Base-by-base conservation (phyloP, 1,140 invertebrate genomes). In the Drosophila baimaii region DNA sequence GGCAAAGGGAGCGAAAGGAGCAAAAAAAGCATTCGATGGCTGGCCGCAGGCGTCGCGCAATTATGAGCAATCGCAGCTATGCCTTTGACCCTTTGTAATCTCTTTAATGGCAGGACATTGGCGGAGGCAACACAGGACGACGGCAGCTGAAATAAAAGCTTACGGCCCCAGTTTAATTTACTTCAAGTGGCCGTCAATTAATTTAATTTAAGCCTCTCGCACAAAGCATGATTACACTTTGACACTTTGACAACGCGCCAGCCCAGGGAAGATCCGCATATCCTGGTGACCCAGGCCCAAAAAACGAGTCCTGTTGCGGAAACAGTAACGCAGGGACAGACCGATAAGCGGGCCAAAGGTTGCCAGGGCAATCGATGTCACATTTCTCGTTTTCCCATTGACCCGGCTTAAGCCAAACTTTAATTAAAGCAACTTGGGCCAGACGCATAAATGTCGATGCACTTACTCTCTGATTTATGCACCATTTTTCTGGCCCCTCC, bases 51-150 rank as follows among this genome's bases (percentile, higher is more conserved):
- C 84, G 51, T 31, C 47, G 71, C 64, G 68, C 84, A 89, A 83
- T 88, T 88, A 88, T 88, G 84, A 89, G 73, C 84, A 88, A 89
- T 83, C 84, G 77, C 84, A 52, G 80, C 64, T 59, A 88, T 66
- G 77, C 70, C 73, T 88, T 88, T 88, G 83, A 88, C 83, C 83
- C 77, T 88, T 86, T 89, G 83, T 89, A 88, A 88, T 88, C 83
- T 89, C 64, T 79, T 88, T 80, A 71, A 71, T 64, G 47, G 52
- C 69, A 63, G 47, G 39, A 62, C 71, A 54, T 21, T 51, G 74
- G 64, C 39, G 54, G 57, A 52, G 62, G 65, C 75, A 68, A 72
- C 79, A 72, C 76, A 44, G 63, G 44, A 63, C 71, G 54, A 44
- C 39, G 19, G 41, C 31, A 29, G 8, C 63, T 55, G 63, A 70